A percentile compares a stretch with the other conserved stretches of the same genome.
These are phyloP conservation scores for Bembecia ichneumoniformis DNA, from an alignment of 2,888 invertebrate genomes.

Conservation along the genomic window DNA sequence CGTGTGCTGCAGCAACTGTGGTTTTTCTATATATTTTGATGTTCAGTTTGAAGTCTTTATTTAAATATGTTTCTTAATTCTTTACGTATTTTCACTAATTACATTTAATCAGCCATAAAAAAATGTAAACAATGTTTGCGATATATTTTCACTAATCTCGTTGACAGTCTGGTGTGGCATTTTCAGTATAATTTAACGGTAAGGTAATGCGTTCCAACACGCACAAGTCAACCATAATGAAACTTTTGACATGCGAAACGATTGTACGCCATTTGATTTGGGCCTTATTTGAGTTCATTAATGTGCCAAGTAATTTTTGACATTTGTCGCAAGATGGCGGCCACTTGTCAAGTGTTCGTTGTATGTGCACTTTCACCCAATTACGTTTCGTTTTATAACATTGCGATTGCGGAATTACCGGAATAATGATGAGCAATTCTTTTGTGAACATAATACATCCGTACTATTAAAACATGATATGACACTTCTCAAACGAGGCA, in stretches of 20 bases:
- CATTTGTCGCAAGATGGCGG: constrained; percentile 37
- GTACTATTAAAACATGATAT: no score
- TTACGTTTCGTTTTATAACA: constrained; percentile 43
- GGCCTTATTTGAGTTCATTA: constrained; percentile 50
- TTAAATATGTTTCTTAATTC: neutral
- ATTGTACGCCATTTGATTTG: constrained; percentile 45
- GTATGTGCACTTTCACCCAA: constrained; percentile 65
- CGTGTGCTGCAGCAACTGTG: no score
- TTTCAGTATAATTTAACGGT: constrained; percentile 12
- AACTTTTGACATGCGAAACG: constrained; percentile 48
- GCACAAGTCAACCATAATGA: constrained; percentile 22
- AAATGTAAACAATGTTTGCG: constrained; percentile 2
- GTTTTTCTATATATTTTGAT: no score
- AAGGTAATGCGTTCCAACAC: constrained; percentile 34
- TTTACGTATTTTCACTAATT: constrained; percentile 14
- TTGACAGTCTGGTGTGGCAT: constrained; percentile 19
- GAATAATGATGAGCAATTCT: constrained; percentile 35
- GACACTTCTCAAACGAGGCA: neutral
- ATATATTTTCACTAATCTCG: constrained; percentile 13
- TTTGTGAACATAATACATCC: constrained; percentile 15
- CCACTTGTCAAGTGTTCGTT: constrained; percentile 60
- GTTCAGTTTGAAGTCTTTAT: neutral
- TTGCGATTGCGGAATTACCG: constrained; percentile 20
- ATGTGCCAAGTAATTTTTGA: constrained; percentile 18
- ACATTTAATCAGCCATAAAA: constrained; percentile 13